phyloP scores from a whole-genome alignment of 2,113 vertebrate genomes.

The Smithornis capensis region DNA sequence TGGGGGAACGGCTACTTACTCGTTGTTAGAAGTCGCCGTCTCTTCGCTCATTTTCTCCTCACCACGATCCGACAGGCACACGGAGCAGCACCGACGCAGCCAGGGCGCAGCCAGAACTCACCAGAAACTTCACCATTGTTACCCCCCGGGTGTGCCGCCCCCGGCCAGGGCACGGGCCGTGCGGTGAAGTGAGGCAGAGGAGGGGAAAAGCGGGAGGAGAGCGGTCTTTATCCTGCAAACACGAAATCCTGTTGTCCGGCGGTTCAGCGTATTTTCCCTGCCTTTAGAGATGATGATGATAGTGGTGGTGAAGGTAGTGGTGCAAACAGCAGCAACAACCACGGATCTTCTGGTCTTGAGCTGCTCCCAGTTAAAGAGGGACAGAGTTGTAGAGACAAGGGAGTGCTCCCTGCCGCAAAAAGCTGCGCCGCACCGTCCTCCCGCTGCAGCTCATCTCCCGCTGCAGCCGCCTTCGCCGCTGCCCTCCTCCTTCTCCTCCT shows the following conservation, averaged over 20 bases:
- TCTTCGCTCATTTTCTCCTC: slow-evolving; percentile 99
- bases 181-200: slow-evolving; percentile 19
- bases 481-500: neutral
- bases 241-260: slow-evolving; percentile 1
- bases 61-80: slow-evolving; percentile 86
- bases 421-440: slow-evolving; percentile 52
- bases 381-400: neutral
- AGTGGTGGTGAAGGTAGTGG: neutral
- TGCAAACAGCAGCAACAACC: neutral
- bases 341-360: neutral
- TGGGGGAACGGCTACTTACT: slow-evolving; percentile 80
- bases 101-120: slow-evolving; percentile 76
- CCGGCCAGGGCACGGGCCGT: slow-evolving; percentile 25
- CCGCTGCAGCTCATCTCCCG: slow-evolving; percentile 58
- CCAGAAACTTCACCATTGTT: slow-evolving; percentile 80
- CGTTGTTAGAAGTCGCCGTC: slow-evolving; percentile 95
- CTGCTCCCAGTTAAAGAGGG: slow-evolving; percentile 1
- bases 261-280: neutral
- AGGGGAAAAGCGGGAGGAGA: neutral
- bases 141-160: slow-evolving; percentile 59
- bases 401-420: slow-evolving; percentile 17
- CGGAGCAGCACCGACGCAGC: slow-evolving; percentile 83
- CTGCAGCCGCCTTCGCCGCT: slow-evolving; percentile 16
- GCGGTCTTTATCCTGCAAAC: slow-evolving; percentile 25
- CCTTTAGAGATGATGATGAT: neutral